Percentiles rank a stretch among this genome's conserved stretches.
phyloP scores from a whole-genome alignment of 2,113 vertebrate genomes.

The Lynx canadensis region DNA sequence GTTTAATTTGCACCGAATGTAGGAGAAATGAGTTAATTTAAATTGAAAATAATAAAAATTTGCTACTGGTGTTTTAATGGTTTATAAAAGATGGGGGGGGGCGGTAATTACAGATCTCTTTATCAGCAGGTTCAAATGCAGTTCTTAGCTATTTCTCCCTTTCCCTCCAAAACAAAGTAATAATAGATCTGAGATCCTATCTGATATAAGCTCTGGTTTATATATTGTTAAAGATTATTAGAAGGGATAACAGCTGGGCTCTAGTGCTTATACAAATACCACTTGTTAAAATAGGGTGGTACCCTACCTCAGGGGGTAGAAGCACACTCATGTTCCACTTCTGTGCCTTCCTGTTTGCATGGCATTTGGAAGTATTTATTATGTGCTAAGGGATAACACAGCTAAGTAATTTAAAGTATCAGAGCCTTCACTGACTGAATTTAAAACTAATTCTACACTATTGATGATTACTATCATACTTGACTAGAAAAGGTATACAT shows the following conservation, averaged over 20 bases:
- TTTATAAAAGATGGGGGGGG: background rate
- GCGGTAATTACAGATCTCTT: background rate
- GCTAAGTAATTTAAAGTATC: background rate
- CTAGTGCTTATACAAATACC: conserved; percentile 4
- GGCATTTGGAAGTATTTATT: background rate
- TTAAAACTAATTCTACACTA: background rate
- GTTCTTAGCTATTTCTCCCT: background rate
- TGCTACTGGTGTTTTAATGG: background rate
- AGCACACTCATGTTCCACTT: background rate
- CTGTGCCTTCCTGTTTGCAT: background rate
- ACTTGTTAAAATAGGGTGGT: conserved; percentile 1
- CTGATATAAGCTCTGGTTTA: background rate
- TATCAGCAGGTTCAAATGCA: background rate
- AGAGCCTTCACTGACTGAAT: background rate
- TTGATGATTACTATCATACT: background rate
- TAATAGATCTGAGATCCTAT: background rate
- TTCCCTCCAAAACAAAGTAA: background rate
- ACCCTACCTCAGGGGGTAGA: background rate
- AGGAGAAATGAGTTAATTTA: background rate
- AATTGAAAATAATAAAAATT: background rate
- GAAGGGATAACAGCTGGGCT: background rate
- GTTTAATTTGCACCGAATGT: conserved; percentile 4
- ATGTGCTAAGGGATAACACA: background rate
- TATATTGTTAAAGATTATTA: background rate
- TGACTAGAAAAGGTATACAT: background rate